Conservation (phyloP, 2,888 invertebrate genomes). For the Microctonus aethiopoides region DNA sequence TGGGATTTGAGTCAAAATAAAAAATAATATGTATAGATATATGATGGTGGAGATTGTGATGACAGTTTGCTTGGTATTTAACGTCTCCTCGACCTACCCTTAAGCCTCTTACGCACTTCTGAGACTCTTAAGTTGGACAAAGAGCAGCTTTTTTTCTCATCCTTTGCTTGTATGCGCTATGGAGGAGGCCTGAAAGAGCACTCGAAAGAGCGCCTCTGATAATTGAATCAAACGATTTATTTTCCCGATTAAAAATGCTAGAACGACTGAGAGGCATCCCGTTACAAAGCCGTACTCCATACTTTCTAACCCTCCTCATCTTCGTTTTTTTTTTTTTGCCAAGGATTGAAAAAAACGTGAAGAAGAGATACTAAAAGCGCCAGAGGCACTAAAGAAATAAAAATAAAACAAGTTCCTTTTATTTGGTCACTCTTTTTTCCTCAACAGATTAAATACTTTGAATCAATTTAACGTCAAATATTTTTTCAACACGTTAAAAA, state of each 20-base stretch:
- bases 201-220: slow-evolving; percentile 48
- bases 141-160: slow-evolving; percentile 49
- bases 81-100: slow-evolving; percentile 46
- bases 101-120: slow-evolving; percentile 65
- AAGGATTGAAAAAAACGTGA: slow-evolving; percentile 28
- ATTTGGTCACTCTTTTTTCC: slow-evolving; percentile 36
- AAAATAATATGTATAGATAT: slow-evolving; percentile 18
- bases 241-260: slow-evolving; percentile 66
- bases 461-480: slow-evolving; percentile 12
- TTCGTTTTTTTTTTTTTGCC: slow-evolving; percentile 17
- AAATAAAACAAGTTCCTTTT: slow-evolving; percentile 50
- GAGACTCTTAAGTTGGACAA: slow-evolving; percentile 64
- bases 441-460: slow-evolving; percentile 4
- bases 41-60: slow-evolving; percentile 25
- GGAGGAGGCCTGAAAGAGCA: slow-evolving; percentile 18
- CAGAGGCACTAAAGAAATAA: slow-evolving; percentile 45
- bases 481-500: slow-evolving; percentile 1
- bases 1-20: slow-evolving; percentile 31
- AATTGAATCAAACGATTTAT: slow-evolving; percentile 67
- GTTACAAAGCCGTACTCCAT: slow-evolving; percentile 31
- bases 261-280: slow-evolving; percentile 43
- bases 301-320: slow-evolving; percentile 28
- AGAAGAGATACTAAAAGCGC: slow-evolving; percentile 41
- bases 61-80: slow-evolving; percentile 39
- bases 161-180: background rate